Evolutionary conservation across 2,113 vertebrate genomes (phyloP), one percentile per base, ranked within the genome.

Genomic region (Erinaceus europaeus): DNA sequence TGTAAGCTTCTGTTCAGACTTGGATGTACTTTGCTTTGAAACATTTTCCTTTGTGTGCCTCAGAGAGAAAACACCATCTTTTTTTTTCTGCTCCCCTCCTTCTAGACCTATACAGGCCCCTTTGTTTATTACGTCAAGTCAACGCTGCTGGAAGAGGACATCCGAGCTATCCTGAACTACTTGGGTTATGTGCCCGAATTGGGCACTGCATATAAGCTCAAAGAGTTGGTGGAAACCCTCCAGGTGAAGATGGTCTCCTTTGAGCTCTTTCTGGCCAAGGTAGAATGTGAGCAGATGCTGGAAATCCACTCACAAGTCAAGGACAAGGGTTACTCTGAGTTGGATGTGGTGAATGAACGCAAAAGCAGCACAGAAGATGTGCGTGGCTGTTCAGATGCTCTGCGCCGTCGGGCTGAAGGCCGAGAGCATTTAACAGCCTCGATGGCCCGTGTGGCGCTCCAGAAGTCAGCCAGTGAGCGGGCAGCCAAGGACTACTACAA

Each of bases 61-160:
- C 79, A 8, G 32, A 68, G 77, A 48, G 46, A 69, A 77, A 69
- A 6, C 64, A 4, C 6, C 69, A 44, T 87, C 27, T 65, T 14
- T 61, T 20, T 68, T 14, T 61, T 20, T 68, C 59, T 87, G 2
- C 40, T 67, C 76, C 5, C 20, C 52, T 85, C 88, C 74, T 93
- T 94, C 62, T 69, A 99, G 99, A 99, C 99, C 79, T 99, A 99
- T 97, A 99, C 99, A 3, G 99, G 99, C 74, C 98, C 99, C 40
- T 99, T 99, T 77, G 99, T 99, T 84, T 99, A 99, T 97, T 98
- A 98, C 38, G 97, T 99, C 53, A 98, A 99, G 97, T 98, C 99
- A 17, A 97, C 98, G 7, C 93, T 99, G 25, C 96, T 97, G 9
- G 99, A 99, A 20, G 96, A 98, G 10, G 98, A 99, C 81, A 97